These are phyloP conservation scores for Synodontis membranacea DNA, from an alignment of 2,113 vertebrate species.

Conservation along the genomic window DNA sequence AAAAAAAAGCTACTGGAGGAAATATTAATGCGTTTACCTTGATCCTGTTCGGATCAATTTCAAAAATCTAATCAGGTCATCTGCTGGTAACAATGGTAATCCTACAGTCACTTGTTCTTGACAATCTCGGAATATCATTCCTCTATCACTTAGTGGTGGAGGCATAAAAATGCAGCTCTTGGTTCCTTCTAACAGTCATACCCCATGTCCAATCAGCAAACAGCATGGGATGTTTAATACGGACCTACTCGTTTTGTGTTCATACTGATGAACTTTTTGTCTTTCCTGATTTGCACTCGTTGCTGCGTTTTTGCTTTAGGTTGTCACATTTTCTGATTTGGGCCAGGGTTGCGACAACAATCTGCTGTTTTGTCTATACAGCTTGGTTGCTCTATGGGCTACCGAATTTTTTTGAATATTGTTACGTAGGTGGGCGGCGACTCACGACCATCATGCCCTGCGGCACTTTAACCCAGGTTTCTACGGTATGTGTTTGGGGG, in stretches of 20 bases:
- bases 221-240: not conserved
- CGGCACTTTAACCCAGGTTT: no score
- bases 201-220: not conserved
- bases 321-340: not conserved
- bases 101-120: not conserved
- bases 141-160: not conserved
- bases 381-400: not conserved
- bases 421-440: no score
- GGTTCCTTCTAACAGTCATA: no score
- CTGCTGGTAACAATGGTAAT: not conserved
- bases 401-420: no score
- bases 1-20: fast-evolving
- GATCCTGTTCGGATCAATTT: not conserved
- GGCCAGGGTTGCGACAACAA: not conserved
- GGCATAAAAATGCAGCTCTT: not conserved
- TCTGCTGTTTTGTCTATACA: not conserved
- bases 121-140: not conserved
- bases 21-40: no score
- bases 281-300: not conserved
- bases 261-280: not conserved
- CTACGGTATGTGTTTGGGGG: no score
- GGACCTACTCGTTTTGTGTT: not conserved
- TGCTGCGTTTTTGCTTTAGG: not conserved
- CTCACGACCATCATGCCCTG: no score
- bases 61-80: not conserved